phyloP scores from a whole-genome alignment of 2,113 vertebrate species.

The Raja brachyura region DNA sequence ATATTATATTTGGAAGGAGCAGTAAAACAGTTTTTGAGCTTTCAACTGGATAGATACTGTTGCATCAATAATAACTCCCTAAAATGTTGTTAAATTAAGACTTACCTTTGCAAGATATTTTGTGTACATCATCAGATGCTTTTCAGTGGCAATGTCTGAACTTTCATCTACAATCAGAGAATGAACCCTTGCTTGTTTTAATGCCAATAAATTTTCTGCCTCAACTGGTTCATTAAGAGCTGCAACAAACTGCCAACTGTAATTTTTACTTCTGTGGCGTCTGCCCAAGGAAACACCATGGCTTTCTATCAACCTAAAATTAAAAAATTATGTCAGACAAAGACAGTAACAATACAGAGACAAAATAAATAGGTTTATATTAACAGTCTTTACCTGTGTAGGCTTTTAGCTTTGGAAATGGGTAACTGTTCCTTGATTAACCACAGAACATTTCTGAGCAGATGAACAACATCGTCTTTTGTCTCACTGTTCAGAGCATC shows the following conservation, averaged over 20 bases:
- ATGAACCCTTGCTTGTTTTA: constrained; percentile 36
- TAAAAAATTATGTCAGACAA: neutral
- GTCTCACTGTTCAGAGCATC: constrained; percentile 33
- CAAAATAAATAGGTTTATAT: neutral
- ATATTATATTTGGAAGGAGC: neutral
- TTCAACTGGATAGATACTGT: neutral
- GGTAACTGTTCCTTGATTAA: constrained; percentile 37
- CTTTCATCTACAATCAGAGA: constrained; percentile 37
- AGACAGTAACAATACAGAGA: neutral
- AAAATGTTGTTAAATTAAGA: neutral
- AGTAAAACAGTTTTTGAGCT: neutral
- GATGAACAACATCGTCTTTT: constrained; percentile 33
- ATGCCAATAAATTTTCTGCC: constrained; percentile 28
- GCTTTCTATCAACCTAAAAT: constrained; percentile 36
- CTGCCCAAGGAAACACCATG: constrained; percentile 30
- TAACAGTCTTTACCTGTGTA: constrained; percentile 35
- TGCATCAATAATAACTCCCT: neutral
- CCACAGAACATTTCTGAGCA: constrained; percentile 37
- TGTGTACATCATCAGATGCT: constrained; percentile 37
- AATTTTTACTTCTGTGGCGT: constrained; percentile 38
- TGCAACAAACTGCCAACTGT: constrained; percentile 37
- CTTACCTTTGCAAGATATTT: constrained; percentile 37
- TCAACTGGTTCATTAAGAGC: constrained; percentile 36
- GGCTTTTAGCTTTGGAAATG: constrained; percentile 35
- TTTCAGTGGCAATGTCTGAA: constrained; percentile 32